Evolutionary conservation across 2,113 vertebrate species (phyloP).

Genomic region (Sapayoa aenigma): DNA sequence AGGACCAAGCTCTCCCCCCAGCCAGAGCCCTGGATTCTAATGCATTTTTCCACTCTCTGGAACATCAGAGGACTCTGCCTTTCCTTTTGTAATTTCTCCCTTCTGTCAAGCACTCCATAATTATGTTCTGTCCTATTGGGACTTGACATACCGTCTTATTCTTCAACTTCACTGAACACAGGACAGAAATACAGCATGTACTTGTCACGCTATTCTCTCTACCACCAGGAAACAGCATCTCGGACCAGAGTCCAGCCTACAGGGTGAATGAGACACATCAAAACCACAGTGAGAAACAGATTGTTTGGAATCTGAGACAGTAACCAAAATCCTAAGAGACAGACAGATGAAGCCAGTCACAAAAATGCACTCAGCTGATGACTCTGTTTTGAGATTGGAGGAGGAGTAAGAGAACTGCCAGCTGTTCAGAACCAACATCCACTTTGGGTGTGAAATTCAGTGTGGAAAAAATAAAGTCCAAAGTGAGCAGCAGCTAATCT

Average conservation of each 20-base stretch:
- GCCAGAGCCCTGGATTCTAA: rapidly evolving
- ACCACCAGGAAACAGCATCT: neutral
- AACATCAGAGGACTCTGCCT: neutral
- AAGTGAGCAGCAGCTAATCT: neutral
- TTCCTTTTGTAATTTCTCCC: neutral
- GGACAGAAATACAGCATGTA: neutral
- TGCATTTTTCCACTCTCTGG: neutral
- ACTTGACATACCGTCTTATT: neutral
- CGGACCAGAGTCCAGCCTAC: neutral
- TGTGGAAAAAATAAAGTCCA: neutral
- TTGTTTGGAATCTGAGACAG: neutral
- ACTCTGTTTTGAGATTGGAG: neutral
- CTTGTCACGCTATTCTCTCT: neutral
- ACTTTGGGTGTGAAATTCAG: neutral
- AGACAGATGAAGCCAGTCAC: neutral
- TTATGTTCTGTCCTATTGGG: neutral
- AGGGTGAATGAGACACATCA: neutral
- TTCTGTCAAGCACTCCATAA: neutral
- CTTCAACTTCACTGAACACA: neutral
- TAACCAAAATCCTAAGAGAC: neutral
- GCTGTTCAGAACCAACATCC: neutral
- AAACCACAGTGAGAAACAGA: neutral
- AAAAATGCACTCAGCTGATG: neutral
- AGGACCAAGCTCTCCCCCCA: rapidly evolving
- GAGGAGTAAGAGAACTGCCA: neutral